Evolutionary conservation across 2,797 vertebrate genomes (phyloP).

Genomic region (Myotis vivesi): DNA sequence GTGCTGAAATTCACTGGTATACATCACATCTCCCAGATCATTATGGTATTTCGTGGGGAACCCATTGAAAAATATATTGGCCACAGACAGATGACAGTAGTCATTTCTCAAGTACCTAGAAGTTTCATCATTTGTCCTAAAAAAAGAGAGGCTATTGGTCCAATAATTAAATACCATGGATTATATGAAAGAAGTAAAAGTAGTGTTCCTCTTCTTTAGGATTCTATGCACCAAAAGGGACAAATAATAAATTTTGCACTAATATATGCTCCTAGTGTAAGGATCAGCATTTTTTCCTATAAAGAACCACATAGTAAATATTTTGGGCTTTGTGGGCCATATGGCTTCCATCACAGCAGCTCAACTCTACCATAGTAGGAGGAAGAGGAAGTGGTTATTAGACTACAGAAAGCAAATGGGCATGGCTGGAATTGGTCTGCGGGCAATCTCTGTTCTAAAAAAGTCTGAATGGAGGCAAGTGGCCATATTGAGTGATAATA

Average conservation of each 20-base stretch:
- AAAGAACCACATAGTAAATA: background rate
- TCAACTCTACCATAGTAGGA: background rate
- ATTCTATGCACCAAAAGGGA: background rate
- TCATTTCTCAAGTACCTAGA: background rate
- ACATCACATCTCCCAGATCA: background rate
- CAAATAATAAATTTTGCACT: background rate
- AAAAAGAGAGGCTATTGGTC: background rate
- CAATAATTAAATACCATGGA: background rate
- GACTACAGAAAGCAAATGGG: background rate
- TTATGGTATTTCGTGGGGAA: background rate
- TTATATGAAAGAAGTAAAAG: background rate
- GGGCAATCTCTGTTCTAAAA: background rate
- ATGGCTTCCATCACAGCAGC: background rate
- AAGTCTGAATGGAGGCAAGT: background rate
- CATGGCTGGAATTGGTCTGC: background rate
- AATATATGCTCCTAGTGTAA: background rate
- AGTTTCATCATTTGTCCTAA: background rate
- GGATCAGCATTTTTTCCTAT: background rate
- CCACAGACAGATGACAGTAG: background rate
- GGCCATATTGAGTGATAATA: background rate
- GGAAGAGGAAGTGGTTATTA: background rate
- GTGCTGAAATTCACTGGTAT: background rate
- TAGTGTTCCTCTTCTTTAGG: background rate
- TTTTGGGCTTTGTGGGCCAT: background rate
- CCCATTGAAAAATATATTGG: background rate